These are phyloP conservation scores for Netelia inedita DNA, from an alignment of 2,888 invertebrate genomes.

Conservation along the genomic window DNA sequence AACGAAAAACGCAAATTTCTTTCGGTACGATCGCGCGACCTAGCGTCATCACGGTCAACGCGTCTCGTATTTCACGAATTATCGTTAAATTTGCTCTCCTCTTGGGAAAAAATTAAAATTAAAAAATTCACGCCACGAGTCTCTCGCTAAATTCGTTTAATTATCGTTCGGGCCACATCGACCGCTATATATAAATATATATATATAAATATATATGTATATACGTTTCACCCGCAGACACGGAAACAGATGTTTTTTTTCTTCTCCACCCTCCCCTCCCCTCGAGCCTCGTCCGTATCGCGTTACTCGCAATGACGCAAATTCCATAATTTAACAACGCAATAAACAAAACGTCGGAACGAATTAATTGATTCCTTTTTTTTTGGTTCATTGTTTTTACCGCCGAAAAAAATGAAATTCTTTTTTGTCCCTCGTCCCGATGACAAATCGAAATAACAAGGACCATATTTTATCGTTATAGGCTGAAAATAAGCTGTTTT, in stretches of 20 bases:
- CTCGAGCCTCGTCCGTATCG: neutral
- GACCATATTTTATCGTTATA: no score
- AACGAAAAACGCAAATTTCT: neutral
- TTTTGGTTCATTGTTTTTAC: no score
- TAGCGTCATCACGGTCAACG: neutral
- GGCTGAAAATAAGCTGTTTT: no score
- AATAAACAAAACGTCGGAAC: neutral
- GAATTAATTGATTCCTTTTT: neutral
- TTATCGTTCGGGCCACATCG: neutral
- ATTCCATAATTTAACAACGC: constrained; percentile 15
- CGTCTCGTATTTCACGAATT: neutral
- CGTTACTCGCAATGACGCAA: constrained; percentile 47
- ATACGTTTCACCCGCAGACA: neutral
- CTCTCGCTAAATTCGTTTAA: neutral
- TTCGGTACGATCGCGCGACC: no score
- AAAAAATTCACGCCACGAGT: neutral
- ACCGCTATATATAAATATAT: neutral
- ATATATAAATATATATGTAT: neutral
- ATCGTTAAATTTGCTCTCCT: neutral
- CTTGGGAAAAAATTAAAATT: neutral
- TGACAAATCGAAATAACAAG: neutral
- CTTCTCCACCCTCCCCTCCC: neutral
- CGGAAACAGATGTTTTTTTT: constrained; percentile 4
- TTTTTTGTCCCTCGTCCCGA: neutral
- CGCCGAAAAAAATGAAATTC: neutral